Percentiles rank a stretch among this genome's conserved stretches.
These are phyloP conservation scores for Vidua macroura DNA, from an alignment of 2,113 vertebrate genomes.

Conservation along the genomic window DNA sequence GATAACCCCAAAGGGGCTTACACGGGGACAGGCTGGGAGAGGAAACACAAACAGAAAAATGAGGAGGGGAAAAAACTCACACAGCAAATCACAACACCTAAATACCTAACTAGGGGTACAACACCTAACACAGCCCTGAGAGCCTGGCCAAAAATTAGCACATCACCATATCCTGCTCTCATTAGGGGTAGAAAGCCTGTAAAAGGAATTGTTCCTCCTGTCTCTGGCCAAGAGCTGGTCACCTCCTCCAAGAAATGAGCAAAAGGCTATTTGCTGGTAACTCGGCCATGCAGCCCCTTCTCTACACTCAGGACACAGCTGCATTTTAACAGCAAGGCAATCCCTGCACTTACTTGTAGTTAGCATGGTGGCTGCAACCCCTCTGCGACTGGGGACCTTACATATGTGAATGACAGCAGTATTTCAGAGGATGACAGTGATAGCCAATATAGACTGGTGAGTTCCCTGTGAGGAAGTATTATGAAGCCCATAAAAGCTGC, in stretches of 20 bases:
- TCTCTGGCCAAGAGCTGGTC: neutral
- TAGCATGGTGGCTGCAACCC: neutral
- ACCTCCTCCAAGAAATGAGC: neutral
- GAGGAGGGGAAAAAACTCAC: neutral
- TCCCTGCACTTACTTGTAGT: neutral
- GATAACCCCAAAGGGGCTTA: neutral
- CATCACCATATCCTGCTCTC: neutral
- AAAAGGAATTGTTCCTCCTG: neutral
- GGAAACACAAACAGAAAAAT: neutral
- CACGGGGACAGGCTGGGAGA: neutral
- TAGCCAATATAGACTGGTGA: conserved; percentile 28
- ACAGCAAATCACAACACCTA: neutral
- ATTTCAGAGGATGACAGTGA: conserved; percentile 53
- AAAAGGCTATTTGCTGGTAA: neutral
- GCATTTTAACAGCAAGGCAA: neutral
- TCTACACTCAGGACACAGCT: neutral
- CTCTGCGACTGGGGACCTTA: neutral
- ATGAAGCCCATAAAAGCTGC: conserved; percentile 50
- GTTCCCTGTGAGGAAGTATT: conserved; percentile 26
- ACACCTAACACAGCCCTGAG: neutral
- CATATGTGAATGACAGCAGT: conserved; percentile 21
- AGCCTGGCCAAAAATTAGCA: neutral
- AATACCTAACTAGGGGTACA: neutral
- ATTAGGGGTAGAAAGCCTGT: neutral
- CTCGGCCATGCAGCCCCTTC: neutral